Percentiles rank a stretch among this genome's conserved stretches.
phyloP scores from a whole-genome alignment of 1,140 invertebrate genomes.

The Drosophila prosaltans region DNA sequence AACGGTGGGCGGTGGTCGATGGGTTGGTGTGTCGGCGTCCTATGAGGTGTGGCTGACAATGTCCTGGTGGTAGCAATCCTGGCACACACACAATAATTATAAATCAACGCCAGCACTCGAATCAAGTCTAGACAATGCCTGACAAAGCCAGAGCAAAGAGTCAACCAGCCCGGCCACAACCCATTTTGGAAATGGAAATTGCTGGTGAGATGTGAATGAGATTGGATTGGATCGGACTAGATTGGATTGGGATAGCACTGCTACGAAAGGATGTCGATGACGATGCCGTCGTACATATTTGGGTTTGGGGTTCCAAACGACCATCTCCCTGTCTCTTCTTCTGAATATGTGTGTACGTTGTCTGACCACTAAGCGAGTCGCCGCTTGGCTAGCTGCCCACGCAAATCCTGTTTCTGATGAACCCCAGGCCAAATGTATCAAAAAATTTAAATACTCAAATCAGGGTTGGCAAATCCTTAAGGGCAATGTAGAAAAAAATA shows the following conservation, averaged over 20 bases:
- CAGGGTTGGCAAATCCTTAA: neutral
- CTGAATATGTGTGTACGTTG: constrained; percentile 8
- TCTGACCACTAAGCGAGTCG: constrained; percentile 46
- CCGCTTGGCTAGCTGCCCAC: constrained; percentile 59
- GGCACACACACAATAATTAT: constrained; percentile 71
- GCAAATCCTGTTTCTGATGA: constrained; percentile 36
- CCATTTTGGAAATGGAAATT: constrained; percentile 43
- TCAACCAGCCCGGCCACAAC: constrained; percentile 29
- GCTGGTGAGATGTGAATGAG: constrained; percentile 3
- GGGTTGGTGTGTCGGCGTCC: constrained; percentile 2
- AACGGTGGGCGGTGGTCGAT: too few species aligned
- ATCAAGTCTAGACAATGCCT: constrained; percentile 78
- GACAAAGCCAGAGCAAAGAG: constrained; percentile 52
- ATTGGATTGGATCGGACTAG: constrained; percentile 1
- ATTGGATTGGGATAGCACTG: neutral
- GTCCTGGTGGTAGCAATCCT: constrained; percentile 21
- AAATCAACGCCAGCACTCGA: constrained; percentile 78
- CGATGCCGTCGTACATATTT: neutral
- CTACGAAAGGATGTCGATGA: constrained; percentile 10
- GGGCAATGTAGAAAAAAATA: neutral
- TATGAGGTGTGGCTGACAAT: constrained; percentile 59
- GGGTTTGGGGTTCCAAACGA: too few species aligned
- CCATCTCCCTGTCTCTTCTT: neutral
- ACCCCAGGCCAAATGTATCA: constrained; percentile 34
- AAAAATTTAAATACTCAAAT: constrained; percentile 51